Percentiles rank a stretch among this genome's conserved stretches.
Evolutionary conservation across 2,113 vertebrate genomes (phyloP).

Genomic region (Chauna torquata): DNA sequence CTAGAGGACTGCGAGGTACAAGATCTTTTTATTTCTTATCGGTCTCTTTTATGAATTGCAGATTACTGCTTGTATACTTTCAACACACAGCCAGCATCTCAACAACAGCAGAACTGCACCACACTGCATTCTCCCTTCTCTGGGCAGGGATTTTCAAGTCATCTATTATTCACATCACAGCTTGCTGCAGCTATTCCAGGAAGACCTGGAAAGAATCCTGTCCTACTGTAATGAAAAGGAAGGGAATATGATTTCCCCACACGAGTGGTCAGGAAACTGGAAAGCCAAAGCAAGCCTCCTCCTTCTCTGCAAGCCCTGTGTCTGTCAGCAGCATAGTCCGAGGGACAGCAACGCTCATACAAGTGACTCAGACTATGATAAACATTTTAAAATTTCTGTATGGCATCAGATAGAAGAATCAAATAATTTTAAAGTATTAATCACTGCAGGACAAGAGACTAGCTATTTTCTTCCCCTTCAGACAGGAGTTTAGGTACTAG

Average conservation of each 20-base stretch:
- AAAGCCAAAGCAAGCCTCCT: background rate
- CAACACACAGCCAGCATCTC: background rate
- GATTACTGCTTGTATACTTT: background rate
- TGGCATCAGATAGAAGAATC: background rate
- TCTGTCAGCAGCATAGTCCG: background rate
- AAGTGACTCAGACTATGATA: background rate
- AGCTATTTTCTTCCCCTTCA: background rate
- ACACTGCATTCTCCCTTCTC: accelerated
- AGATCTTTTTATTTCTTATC: background rate
- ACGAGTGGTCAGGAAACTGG: background rate
- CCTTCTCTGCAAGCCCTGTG: background rate
- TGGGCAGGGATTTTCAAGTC: constrained; percentile 1
- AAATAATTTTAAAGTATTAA: background rate
- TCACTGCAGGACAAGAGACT: background rate
- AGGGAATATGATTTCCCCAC: background rate
- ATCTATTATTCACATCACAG: constrained; percentile 47
- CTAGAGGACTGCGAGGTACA: background rate
- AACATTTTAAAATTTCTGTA: background rate
- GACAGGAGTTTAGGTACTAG: background rate
- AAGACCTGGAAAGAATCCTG: background rate
- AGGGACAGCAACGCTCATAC: background rate
- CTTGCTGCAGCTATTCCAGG: background rate
- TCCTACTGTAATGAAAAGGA: background rate
- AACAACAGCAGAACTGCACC: background rate
- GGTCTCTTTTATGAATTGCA: background rate